Evolutionary conservation across 2,113 vertebrate genomes (phyloP).

Genomic region (Nipponia nippon): DNA sequence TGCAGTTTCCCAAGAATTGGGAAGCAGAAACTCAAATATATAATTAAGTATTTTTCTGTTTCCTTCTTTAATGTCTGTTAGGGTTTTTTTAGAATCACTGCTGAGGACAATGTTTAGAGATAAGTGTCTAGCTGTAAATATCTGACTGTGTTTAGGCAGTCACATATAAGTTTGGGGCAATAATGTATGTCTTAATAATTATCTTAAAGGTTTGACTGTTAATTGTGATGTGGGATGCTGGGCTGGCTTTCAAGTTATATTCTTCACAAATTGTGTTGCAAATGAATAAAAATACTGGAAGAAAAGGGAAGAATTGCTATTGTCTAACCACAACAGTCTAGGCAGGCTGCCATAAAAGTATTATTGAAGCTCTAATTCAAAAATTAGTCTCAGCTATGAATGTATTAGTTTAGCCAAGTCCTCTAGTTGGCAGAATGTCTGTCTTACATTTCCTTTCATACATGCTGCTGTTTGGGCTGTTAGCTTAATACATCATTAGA

Average conservation of each 20-base stretch:
- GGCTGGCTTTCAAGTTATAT: neutral
- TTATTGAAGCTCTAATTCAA: constrained; percentile 28
- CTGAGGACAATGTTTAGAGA: neutral
- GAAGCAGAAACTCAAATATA: neutral
- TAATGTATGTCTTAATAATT: neutral
- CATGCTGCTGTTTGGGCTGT: neutral
- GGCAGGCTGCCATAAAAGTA: constrained; percentile 26
- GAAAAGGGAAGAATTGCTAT: constrained; percentile 20
- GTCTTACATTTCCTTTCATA: constrained; percentile 10
- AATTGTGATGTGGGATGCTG: neutral
- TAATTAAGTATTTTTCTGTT: neutral
- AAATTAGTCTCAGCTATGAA: constrained; percentile 40
- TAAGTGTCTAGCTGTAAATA: neutral
- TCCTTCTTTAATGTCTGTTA: neutral
- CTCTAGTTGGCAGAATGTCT: constrained; percentile 3
- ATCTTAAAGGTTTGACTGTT: neutral
- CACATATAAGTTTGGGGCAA: neutral
- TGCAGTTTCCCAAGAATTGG: neutral
- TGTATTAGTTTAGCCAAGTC: constrained; percentile 16
- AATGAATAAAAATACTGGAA: constrained; percentile 26
- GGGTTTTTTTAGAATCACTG: neutral
- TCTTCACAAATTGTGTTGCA: neutral
- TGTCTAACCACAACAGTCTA: constrained; percentile 35
- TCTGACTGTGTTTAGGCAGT: neutral
- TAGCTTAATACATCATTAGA: neutral